Conservation (phyloP, 30 jellyfish, hydroid and myxozoan species). For the Chironex yamaguchii region DNA sequence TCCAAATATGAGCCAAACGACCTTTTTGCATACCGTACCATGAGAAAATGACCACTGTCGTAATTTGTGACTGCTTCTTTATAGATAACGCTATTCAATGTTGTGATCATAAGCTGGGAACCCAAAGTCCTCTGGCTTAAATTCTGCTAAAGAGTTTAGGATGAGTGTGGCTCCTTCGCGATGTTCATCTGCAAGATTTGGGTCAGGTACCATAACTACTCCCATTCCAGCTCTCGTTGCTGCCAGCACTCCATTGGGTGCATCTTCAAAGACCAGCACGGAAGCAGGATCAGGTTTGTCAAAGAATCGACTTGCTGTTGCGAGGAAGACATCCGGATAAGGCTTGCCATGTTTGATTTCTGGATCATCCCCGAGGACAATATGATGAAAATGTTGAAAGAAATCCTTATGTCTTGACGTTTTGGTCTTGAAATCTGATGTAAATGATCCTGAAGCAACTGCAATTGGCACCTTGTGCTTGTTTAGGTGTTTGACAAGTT, state of each 20-base stretch:
- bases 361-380: conserved; percentile 81
- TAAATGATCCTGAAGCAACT: conserved; percentile 88
- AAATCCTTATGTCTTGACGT: conserved; percentile 79
- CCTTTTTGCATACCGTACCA: too few relatives aligned
- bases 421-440: conserved; percentile 71
- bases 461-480: conserved; percentile 80
- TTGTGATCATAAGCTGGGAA: conserved; percentile 79
- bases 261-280: conserved; percentile 89
- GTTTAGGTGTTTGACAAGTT: conserved; percentile 71
- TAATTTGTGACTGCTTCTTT: too few relatives aligned
- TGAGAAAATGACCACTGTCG: too few relatives aligned
- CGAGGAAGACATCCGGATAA: conserved; percentile 82
- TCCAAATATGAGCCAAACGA: too few relatives aligned
- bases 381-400: conserved; percentile 72
- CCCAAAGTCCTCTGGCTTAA: conserved; percentile 86
- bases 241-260: conserved; percentile 95
- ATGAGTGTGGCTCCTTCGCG: conserved; percentile 74
- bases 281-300: conserved; percentile 54
- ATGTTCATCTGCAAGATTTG: conserved; percentile 56
- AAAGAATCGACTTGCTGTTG: conserved; percentile 71
- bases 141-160: conserved; percentile 67
- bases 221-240: conserved; percentile 96
- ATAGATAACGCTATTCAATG: too few relatives aligned
- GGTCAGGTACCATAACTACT: conserved; percentile 89
- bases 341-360: conserved; percentile 93